phyloP scores from a whole-genome alignment of 2,113 vertebrate genomes.

The Orcinus orca region DNA sequence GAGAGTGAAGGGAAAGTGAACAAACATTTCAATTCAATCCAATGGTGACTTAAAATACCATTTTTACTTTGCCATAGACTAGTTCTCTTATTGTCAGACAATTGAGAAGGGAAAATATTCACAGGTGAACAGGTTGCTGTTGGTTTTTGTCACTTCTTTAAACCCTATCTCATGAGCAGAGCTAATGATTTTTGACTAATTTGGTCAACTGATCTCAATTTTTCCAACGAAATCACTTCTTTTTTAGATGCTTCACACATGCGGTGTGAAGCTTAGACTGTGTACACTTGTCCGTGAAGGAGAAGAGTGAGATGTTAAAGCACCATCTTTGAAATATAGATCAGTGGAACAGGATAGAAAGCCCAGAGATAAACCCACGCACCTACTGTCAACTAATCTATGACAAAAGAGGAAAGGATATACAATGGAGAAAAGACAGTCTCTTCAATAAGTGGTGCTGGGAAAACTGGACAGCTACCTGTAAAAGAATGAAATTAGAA shows the following conservation, averaged over 20 bases:
- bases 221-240: background rate
- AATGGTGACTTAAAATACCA: background rate
- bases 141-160: background rate
- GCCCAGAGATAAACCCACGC: no score
- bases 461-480: no score
- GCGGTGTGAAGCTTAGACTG: background rate
- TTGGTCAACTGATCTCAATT: background rate
- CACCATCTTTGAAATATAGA: background rate
- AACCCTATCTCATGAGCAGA: background rate
- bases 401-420: no score
- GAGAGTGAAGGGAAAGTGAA: background rate
- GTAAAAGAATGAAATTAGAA: no score
- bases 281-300: background rate
- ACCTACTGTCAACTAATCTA: no score
- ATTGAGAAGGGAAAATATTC: no score
- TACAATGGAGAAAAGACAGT: no score
- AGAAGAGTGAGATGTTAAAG: rapidly evolving
- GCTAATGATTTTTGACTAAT: background rate
- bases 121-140: background rate
- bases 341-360: no score
- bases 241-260: background rate
- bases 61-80: background rate
- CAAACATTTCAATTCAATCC: background rate
- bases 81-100: background rate
- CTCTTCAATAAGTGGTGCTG: no score